Percentiles rank a stretch among this genome's conserved stretches.
phyloP scores from a whole-genome alignment of 1,140 invertebrate species.

The Atopsyche davidsoni region DNA sequence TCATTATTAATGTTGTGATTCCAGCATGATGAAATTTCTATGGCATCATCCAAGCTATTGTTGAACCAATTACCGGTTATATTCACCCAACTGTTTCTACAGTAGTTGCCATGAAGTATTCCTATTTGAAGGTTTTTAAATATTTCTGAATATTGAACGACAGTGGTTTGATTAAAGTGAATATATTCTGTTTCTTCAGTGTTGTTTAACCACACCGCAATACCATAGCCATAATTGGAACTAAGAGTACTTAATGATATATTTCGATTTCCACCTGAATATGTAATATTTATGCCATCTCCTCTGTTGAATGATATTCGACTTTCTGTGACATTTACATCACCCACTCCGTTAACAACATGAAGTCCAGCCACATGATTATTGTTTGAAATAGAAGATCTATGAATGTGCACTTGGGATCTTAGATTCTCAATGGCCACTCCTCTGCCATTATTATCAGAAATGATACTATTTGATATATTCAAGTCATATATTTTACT shows the following conservation, averaged over 20 bases:
- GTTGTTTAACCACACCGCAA: constrained; percentile 84
- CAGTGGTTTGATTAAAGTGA: constrained; percentile 74
- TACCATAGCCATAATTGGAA: constrained; percentile 78
- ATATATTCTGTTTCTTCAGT: constrained; percentile 74
- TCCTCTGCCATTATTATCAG: constrained; percentile 89
- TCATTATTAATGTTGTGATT: constrained; percentile 46
- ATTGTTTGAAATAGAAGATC: constrained; percentile 78
- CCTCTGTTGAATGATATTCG: constrained; percentile 87
- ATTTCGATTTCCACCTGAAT: constrained; percentile 84
- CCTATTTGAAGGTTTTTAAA: constrained; percentile 78
- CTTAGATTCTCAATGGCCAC: constrained; percentile 78
- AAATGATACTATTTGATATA: constrained; percentile 75
- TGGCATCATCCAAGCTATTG: constrained; percentile 63
- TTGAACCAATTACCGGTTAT: constrained; percentile 82
- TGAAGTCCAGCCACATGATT: constrained; percentile 84
- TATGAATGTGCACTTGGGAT: constrained; percentile 72
- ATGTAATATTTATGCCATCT: constrained; percentile 86
- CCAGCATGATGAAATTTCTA: constrained; percentile 79
- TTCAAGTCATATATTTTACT: constrained; percentile 84
- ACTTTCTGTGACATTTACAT: constrained; percentile 87
- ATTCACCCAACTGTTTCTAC: constrained; percentile 70
- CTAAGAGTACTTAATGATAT: constrained; percentile 73
- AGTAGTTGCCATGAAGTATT: constrained; percentile 75
- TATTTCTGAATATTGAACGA: constrained; percentile 81
- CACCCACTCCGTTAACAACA: constrained; percentile 77